Base-by-base conservation (phyloP, 2,888 invertebrate genomes). In the Euzophera pinguis region DNA sequence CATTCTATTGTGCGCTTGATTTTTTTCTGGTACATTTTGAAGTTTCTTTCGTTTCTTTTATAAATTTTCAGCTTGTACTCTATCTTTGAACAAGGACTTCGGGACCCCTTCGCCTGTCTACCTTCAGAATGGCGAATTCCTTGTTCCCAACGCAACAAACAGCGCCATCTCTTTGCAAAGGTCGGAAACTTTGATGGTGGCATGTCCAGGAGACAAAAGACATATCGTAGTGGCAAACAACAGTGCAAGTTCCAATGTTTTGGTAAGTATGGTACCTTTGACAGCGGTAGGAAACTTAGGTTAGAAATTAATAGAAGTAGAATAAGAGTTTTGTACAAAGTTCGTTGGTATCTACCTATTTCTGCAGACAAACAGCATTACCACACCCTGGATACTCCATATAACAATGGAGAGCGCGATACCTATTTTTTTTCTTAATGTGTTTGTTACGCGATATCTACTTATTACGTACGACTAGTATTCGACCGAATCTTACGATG, bases 1-100 rank as follows among this genome's bases (percentile, higher is more conserved):
- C 13, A 3, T 37, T 2, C 37, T 12, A 3, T 13, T 37, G 2
- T 12, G 13, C 1, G 3, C 13, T 9, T 8, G 37, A 41, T n/a
- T 9, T 3, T 13, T 39, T 13, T 3, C 10, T 17, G 9, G 22
- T 41, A 16, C 10, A 2, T 17, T 43, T 43, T 34, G n/a, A n/a
- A n/a, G n/a, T n/a, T n/a, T n/a, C n/a, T n/a, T 47, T 17, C 43
- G 45, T n/a, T n/a, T 6, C 4, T n/a, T n/a, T 35, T 17, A n/a
- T n/a, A n/a, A n/a, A n/a, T n/a, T 78, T 75, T 8, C 73, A 87
- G 88, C 69, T 43, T 89, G 89, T 60, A 62, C 59, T 0, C 57
- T 88, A 2, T 69, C 75, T 0, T 47, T 87, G 1, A 68, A 69
- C 14, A 60, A 62, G 0, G 86, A 88, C 58, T 84, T 89, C 43